These are phyloP conservation scores for Monochamus alternatus DNA, from an alignment of 2,888 invertebrate species.

Conservation along the genomic window DNA sequence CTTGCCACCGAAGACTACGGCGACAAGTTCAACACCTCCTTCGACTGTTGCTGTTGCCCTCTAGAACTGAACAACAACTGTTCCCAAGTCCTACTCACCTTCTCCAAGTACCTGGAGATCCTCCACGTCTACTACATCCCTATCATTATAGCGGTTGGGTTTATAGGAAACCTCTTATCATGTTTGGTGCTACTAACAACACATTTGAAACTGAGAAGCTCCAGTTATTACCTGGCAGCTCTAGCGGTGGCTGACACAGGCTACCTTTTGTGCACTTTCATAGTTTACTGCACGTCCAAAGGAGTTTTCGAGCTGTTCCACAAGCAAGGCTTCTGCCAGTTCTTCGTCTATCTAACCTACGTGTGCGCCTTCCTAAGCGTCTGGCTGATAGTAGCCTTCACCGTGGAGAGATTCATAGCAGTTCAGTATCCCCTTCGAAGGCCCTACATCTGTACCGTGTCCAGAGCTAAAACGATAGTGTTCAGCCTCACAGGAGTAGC, in stretches of 20 bases:
- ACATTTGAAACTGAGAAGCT: conserved; percentile 76
- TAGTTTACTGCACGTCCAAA: conserved; percentile 73
- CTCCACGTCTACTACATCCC: conserved; percentile 77
- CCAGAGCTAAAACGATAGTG: conserved; percentile 75
- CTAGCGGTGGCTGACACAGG: conserved; percentile 76
- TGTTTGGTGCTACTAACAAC: conserved; percentile 77
- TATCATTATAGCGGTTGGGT: conserved; percentile 74
- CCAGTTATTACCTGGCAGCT: conserved; percentile 78
- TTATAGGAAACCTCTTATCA: conserved; percentile 76
- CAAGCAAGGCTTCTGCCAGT: conserved; percentile 74
- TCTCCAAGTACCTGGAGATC: conserved; percentile 66
- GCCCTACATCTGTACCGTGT: conserved; percentile 76
- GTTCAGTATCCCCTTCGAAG: conserved; percentile 77
- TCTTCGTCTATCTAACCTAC: conserved; percentile 65
- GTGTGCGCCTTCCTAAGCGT: conserved; percentile 78
- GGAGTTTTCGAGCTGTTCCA: conserved; percentile 72
- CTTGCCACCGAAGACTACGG: conserved; percentile 18
- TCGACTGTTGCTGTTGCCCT: conserved; percentile 36
- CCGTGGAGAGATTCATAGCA: conserved; percentile 80
- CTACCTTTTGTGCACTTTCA: conserved; percentile 73
- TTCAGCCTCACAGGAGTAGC: conserved; percentile 70
- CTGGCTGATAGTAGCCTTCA: conserved; percentile 81
- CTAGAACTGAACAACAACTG: conserved; percentile 15
- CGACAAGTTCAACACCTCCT: conserved; percentile 14
- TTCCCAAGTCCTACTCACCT: conserved; percentile 7